These are phyloP conservation scores for Conger conger DNA, from an alignment of 2,113 vertebrate species.

Conservation along the genomic window DNA sequence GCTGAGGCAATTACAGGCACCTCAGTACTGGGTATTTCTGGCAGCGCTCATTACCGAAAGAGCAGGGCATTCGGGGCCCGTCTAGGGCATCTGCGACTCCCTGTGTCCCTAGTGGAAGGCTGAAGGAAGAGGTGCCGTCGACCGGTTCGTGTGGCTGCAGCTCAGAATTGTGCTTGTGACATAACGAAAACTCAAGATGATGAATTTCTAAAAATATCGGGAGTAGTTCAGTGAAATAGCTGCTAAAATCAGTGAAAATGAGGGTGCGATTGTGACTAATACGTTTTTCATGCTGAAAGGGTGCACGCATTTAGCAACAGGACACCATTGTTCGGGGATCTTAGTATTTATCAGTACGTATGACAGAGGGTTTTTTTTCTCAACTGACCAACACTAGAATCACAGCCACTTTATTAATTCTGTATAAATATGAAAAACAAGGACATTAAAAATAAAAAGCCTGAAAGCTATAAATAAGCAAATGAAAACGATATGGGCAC, in stretches of 20 bases:
- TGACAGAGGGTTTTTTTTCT: too few species aligned
- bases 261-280: neutral
- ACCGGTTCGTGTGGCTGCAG: too few species aligned
- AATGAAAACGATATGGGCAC: too few species aligned
- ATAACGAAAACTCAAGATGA: neutral
- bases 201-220: neutral
- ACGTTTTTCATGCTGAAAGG: neutral
- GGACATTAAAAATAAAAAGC: neutral
- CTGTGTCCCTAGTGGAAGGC: neutral
- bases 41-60: neutral
- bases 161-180: neutral
- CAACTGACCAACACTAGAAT: too few species aligned
- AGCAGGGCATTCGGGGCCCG: neutral
- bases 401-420: neutral
- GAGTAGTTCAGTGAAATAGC: neutral
- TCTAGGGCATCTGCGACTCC: neutral
- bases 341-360: too few species aligned
- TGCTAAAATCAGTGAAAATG: neutral
- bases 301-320: neutral
- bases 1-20: constrained; percentile 4
- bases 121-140: neutral
- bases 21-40: neutral
- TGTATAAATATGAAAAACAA: neutral
- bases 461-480: too few species aligned
- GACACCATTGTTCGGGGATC: neutral